A percentile compares a stretch with the other conserved stretches of the same genome.
phyloP scores from a whole-genome alignment of 2,888 invertebrate species.

The Drosophila picticornis region DNA sequence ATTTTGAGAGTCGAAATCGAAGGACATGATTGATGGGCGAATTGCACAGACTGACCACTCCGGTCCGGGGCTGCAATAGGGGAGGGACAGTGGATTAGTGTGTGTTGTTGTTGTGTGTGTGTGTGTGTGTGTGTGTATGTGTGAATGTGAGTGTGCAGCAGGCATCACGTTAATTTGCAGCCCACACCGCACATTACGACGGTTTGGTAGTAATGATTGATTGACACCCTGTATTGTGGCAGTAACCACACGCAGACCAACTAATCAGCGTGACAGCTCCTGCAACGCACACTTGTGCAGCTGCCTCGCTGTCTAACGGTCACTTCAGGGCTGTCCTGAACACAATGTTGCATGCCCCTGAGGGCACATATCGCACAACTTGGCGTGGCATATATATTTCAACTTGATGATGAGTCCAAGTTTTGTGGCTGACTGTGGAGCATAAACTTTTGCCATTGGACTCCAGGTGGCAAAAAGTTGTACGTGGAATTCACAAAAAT shows the following conservation, averaged over 20 bases:
- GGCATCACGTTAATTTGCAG: slow-evolving; percentile 50
- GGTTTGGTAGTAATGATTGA: slow-evolving; percentile 61
- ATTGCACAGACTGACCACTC: slow-evolving; percentile 51
- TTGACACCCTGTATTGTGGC: slow-evolving; percentile 56
- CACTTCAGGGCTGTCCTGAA: slow-evolving; percentile 25
- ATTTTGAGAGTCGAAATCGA: slow-evolving; percentile 59
- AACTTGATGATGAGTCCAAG: slow-evolving; percentile 45
- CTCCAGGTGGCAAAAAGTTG: slow-evolving; percentile 46
- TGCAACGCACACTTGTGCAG: slow-evolving; percentile 11
- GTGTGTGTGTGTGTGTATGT: slow-evolving; percentile 4
- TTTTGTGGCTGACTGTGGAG: slow-evolving; percentile 28
- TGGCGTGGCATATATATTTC: slow-evolving; percentile 33
- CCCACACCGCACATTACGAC: slow-evolving; percentile 57
- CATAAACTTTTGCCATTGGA: slow-evolving; percentile 31
- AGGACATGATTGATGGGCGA: slow-evolving; percentile 64
- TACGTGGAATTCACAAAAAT: slow-evolving; percentile 23
- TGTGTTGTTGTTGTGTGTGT: not conserved
- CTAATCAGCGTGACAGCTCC: slow-evolving; percentile 45
- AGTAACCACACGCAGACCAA: slow-evolving; percentile 38
- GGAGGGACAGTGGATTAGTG: not conserved
- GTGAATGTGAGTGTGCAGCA: slow-evolving; percentile 13
- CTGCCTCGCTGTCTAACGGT: slow-evolving; percentile 5
- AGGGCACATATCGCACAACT: slow-evolving; percentile 40
- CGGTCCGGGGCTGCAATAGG: not conserved
- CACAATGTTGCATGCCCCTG: slow-evolving; percentile 52